These are phyloP conservation scores for Cyaniris semiargus DNA, from an alignment of 2,888 invertebrate species.

Conservation along the genomic window DNA sequence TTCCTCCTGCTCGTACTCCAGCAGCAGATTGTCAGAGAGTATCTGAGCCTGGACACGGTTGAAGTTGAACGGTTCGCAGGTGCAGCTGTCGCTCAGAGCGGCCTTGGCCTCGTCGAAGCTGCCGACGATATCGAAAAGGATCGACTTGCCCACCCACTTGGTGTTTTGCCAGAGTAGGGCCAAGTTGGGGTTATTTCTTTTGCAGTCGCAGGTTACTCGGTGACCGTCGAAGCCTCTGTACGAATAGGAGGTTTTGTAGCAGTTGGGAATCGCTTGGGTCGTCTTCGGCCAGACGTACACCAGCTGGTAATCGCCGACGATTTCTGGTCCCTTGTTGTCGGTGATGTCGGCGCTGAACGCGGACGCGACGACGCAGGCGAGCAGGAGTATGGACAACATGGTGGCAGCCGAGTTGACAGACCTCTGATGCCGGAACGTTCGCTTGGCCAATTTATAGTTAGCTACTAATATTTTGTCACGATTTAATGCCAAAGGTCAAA, in stretches of 20 bases:
- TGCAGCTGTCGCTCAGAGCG: conserved; percentile 8
- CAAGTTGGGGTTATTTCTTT: neutral
- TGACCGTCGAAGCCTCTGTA: neutral
- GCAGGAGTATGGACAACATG: neutral
- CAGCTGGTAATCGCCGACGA: conserved; percentile 11
- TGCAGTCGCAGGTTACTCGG: conserved; percentile 8
- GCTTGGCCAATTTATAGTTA: neutral
- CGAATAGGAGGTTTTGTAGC: neutral
- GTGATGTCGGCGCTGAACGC: neutral
- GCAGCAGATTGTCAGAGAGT: conserved; percentile 8
- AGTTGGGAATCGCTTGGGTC: neutral
- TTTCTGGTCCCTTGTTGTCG: neutral
- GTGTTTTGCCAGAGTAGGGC: conserved; percentile 12
- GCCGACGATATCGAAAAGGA: neutral
- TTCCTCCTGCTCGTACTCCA: conserved; percentile 22
- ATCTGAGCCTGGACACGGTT: neutral
- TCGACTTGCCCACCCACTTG: neutral
- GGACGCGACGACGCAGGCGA: neutral
- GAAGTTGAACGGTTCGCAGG: neutral
- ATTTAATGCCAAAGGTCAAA: neutral
- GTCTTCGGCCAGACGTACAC: conserved; percentile 20
- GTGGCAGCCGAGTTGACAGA: neutral
- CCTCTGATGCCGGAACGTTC: neutral
- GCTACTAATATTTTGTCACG: neutral
- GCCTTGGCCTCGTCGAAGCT: neutral